phyloP scores from a whole-genome alignment of 2,888 invertebrate genomes.

The Nebria brevicollis region DNA sequence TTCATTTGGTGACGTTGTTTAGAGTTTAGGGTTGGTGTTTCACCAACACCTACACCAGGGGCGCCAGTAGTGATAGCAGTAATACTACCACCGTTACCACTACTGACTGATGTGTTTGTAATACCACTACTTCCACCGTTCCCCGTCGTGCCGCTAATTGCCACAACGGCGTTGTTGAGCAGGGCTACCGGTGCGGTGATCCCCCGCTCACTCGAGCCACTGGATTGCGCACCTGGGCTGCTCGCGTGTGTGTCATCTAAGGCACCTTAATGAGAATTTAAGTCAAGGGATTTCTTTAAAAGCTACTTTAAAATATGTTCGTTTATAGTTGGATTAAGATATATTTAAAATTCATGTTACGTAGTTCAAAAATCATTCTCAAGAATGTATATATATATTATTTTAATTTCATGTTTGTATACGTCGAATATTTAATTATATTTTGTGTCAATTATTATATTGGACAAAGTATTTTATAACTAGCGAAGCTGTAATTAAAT shows the following conservation, averaged over 20 bases:
- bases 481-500: background rate
- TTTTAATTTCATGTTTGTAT: too few relatives aligned
- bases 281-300: background rate
- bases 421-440: background rate
- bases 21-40: conserved; percentile 75
- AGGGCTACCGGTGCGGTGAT: background rate
- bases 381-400: too few relatives aligned
- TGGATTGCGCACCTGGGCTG: conserved; percentile 41
- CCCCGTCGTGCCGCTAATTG: conserved; percentile 9
- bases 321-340: too few relatives aligned
- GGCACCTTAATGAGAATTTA: conserved; percentile 42
- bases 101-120: background rate
- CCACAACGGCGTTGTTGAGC: conserved; percentile 6
- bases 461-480: background rate
- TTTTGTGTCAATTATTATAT: background rate
- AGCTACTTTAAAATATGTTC: too few relatives aligned
- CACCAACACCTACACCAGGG: conserved; percentile 45
- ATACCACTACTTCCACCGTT: conserved; percentile 26
- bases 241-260: conserved; percentile 48
- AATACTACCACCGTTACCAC: background rate
- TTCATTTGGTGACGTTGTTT: conserved; percentile 96
- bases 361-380: too few relatives aligned
- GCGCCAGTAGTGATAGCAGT: conserved; percentile 13
- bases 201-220: conserved; percentile 39
- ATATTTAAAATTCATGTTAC: too few relatives aligned